A percentile compares a stretch with the other conserved stretches of the same genome.
phyloP scores from a whole-genome alignment of 2,113 vertebrate genomes.

The Furnarius figulus region DNA sequence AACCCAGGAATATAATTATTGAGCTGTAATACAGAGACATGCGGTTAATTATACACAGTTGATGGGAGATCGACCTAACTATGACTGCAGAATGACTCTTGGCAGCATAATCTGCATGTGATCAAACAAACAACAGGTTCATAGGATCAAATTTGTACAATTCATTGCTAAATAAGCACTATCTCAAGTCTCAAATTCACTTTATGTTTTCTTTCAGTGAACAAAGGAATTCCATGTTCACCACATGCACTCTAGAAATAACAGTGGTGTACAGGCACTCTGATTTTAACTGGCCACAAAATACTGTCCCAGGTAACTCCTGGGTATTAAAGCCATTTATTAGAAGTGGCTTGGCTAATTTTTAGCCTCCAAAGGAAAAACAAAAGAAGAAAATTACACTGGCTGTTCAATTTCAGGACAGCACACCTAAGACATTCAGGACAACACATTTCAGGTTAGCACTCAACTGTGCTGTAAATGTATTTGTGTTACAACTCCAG shows the following conservation, averaged over 20 bases:
- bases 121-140: neutral
- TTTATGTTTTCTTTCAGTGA: neutral
- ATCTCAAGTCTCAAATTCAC: constrained; percentile 1
- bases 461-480: rapidly evolving
- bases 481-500: neutral
- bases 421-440: neutral
- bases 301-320: neutral
- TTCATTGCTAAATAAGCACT: neutral
- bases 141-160: neutral
- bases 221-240: neutral
- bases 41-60: neutral
- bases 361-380: neutral
- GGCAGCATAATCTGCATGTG: neutral
- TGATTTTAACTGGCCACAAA: neutral
- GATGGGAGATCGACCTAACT: neutral
- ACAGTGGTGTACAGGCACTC: neutral
- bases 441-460: neutral
- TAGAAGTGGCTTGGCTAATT: neutral
- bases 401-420: neutral
- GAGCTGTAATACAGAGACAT: neutral
- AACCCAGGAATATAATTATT: neutral
- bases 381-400: neutral
- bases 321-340: neutral
- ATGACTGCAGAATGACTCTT: neutral
- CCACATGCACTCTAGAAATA: neutral